A percentile compares a stretch with the other conserved stretches of the same genome.
phyloP scores from a whole-genome alignment of 1,140 invertebrate species.

The Cyphomyrmex costatus region DNA sequence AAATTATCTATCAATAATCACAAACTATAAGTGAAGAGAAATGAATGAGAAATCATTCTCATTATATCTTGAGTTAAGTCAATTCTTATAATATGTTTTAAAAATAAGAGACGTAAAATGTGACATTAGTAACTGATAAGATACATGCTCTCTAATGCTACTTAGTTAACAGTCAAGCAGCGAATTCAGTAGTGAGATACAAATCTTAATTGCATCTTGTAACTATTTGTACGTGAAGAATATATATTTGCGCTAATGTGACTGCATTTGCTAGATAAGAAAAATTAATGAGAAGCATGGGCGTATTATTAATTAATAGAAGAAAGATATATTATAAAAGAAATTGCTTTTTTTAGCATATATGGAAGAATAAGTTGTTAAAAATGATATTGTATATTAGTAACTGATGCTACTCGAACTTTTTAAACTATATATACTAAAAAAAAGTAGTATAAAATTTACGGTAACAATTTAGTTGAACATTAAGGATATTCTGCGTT shows the following conservation, averaged over 20 bases:
- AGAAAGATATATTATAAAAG: slow-evolving; percentile 33
- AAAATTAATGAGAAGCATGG: slow-evolving; percentile 52
- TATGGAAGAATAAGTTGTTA: slow-evolving; percentile 17
- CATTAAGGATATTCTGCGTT: slow-evolving; percentile 6
- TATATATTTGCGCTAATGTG: slow-evolving; percentile 47
- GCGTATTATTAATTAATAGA: slow-evolving; percentile 55
- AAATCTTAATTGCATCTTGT: slow-evolving; percentile 37
- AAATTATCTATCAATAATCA: slow-evolving; percentile 7
- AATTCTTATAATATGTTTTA: slow-evolving; percentile 1
- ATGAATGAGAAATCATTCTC: neutral
- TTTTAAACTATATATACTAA: slow-evolving; percentile 8
- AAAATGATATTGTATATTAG: neutral
- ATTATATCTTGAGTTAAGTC: neutral
- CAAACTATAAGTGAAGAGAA: slow-evolving; percentile 17
- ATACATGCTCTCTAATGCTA: slow-evolving; percentile 58
- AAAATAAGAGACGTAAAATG: slow-evolving; percentile 23
- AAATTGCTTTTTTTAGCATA: slow-evolving; percentile 29
- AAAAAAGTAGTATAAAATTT: slow-evolving; percentile 4
- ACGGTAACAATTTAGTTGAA: neutral
- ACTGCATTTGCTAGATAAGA: slow-evolving; percentile 47
- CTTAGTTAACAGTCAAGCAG: slow-evolving; percentile 51
- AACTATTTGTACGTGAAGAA: slow-evolving; percentile 42
- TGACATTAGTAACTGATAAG: slow-evolving; percentile 55
- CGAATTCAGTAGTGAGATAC: slow-evolving; percentile 44
- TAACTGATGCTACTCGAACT: neutral